Percentiles rank a stretch among this genome's conserved stretches.
phyloP scores from a whole-genome alignment of 2,797 vertebrate species.

The Hipposideros larvatus region DNA sequence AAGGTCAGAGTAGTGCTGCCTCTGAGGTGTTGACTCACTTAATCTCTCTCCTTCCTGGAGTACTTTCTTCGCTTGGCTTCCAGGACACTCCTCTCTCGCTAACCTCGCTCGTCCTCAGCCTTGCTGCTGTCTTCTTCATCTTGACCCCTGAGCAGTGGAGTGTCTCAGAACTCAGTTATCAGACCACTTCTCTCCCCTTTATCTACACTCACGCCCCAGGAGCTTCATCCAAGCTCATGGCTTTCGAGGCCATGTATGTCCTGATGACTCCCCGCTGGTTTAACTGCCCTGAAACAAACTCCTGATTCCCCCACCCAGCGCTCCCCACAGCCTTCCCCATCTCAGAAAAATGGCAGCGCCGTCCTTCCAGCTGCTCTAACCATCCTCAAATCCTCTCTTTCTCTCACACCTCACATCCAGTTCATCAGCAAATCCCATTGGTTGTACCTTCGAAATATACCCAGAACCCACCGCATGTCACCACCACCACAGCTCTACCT shows the following conservation, averaged over 20 bases:
- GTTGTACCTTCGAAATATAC: background rate
- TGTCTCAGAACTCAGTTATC: background rate
- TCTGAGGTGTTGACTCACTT: background rate
- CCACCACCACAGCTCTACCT: background rate
- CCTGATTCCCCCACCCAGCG: background rate
- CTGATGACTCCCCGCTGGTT: background rate
- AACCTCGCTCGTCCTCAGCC: background rate
- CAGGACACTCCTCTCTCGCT: background rate
- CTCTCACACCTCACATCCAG: background rate
- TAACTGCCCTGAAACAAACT: background rate
- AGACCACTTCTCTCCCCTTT: background rate
- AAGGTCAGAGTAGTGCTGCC: background rate
- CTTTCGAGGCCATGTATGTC: background rate
- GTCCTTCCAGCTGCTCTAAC: background rate
- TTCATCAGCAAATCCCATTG: background rate
- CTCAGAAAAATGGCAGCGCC: background rate
- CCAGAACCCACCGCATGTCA: background rate
- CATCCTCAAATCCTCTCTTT: background rate
- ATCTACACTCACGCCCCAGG: background rate
- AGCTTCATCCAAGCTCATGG: background rate
- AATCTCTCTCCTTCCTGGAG: background rate
- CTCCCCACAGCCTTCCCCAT: background rate
- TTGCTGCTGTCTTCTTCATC: background rate
- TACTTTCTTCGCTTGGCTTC: background rate
- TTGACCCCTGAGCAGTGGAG: background rate